Conservation (phyloP, 2,113 vertebrate genomes). For the Brachyhypopomus gauderio region DNA sequence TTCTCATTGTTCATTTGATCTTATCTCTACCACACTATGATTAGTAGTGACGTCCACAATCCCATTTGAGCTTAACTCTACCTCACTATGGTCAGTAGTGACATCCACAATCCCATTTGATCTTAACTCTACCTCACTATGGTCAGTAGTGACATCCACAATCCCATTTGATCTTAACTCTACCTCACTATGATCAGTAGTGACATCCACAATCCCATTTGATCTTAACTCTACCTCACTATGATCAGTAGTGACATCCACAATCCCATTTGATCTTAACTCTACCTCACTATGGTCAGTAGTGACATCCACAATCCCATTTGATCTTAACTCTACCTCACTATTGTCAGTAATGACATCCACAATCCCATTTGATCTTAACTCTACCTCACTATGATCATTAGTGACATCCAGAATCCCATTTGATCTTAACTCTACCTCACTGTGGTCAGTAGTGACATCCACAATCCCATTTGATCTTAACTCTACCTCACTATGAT, state of each 20-base stretch:
- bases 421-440: conserved; percentile 81
- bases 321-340: conserved; percentile 79
- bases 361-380: conserved; percentile 84
- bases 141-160: conserved; percentile 76
- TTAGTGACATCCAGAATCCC: conserved; percentile 83
- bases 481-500: conserved; percentile 67
- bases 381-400: conserved; percentile 69
- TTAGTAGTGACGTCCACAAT: conserved; percentile 78
- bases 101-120: conserved; percentile 92
- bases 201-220: conserved; percentile 87
- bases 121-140: conserved; percentile 67
- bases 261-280: conserved; percentile 84
- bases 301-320: conserved; percentile 83
- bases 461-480: conserved; percentile 90
- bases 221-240: conserved; percentile 75
- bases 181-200: conserved; percentile 71
- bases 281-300: conserved; percentile 71
- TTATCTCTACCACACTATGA: conserved; percentile 66
- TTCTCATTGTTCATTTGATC: too few relatives aligned
- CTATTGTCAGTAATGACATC: conserved; percentile 75
- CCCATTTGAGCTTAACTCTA: conserved; percentile 75
- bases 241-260: conserved; percentile 76
- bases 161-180: conserved; percentile 83
- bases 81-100: conserved; percentile 67
- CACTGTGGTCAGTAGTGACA: conserved; percentile 67